Base-by-base conservation (phyloP, 2,888 invertebrate species). In the Celastrina argiolus region DNA sequence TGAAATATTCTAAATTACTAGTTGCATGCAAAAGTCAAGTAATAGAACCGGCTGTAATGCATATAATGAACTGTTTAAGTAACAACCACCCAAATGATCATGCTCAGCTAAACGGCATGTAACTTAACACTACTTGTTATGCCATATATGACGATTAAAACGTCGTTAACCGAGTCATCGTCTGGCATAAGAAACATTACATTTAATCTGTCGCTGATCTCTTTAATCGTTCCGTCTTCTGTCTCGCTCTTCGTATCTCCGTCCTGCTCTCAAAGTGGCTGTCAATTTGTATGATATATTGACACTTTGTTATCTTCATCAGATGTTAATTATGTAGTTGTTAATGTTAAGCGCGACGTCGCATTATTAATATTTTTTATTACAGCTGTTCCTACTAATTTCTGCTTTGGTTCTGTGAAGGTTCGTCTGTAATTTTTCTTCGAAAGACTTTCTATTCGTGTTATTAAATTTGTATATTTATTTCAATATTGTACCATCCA, bases 281-380 rank as follows among this genome's bases (percentile, higher is more conserved):
- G 36, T 61, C 61, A 61, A 61, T 61, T 59, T 61, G 61, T 61
- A 61, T 61, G 61, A 61, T 59, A 18, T 59, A 59, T 61, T 22
- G 59, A 59, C 59, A 34, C 34, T 34, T 59, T 34, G 36, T 61
- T 61, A 61, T 61, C 61, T 61, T 61, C 36, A 61, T 61, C 61
- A 22, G 61, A 36, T 61, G 61, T 39, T 61, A 36, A 61, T 59
- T 59, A 51, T 51, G 51, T 51, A 61, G 36, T 16, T 61, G 61
- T 61, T 61, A 61, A 61, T 51, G 51, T 51, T 51, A 26, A 51
- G 26, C 51, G 22, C 51, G 51, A 51, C 22, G 51, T 51, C 51
- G 51, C 51, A 51, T 14, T 51, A 51, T 51, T 51, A 51, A 26
- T 51, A 51, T 14, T 51, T 26, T 51, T 51, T 22, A 22, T 12